Conservation (phyloP, 2,888 invertebrate species). For the Silvanus unidentatus region DNA sequence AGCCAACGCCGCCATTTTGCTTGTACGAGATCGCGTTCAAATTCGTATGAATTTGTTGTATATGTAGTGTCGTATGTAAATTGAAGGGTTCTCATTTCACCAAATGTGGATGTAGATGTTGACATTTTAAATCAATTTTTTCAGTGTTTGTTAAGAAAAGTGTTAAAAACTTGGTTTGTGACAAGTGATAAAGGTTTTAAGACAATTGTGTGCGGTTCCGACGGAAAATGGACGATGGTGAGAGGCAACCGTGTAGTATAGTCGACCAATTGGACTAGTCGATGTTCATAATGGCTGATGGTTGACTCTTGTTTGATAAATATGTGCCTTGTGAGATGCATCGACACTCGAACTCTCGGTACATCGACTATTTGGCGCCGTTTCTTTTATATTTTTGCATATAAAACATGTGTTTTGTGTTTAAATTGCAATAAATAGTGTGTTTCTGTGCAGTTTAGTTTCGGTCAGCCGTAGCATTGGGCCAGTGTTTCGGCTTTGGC, state of each 20-base stretch:
- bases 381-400: constrained; percentile 43
- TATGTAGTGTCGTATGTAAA: constrained; percentile 51
- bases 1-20: constrained; percentile 95
- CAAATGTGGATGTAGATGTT: constrained; percentile 40
- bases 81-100: constrained; percentile 43
- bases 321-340: constrained; percentile 73
- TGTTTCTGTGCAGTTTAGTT: constrained; percentile 41
- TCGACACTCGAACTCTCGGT: constrained; percentile 63
- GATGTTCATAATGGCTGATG: constrained; percentile 76
- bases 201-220: constrained; percentile 66
- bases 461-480: constrained; percentile 44
- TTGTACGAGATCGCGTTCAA: constrained; percentile 71
- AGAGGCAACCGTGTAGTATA: constrained; percentile 55
- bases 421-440: constrained; percentile 45
- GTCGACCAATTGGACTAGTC: constrained; percentile 62
- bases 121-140: constrained; percentile 38
- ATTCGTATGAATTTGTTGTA: constrained; percentile 68
- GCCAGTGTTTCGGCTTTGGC: constrained; percentile 55
- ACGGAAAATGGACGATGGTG: constrained; percentile 51
- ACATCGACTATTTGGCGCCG: constrained; percentile 56
- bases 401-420: constrained; percentile 46
- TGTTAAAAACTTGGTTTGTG: constrained; percentile 49
- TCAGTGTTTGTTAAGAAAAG: constrained; percentile 44
- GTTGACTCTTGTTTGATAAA: constrained; percentile 62
- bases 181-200: constrained; percentile 53